Base-by-base conservation (phyloP, 2,113 vertebrate genomes). In the Ailurus styani region DNA sequence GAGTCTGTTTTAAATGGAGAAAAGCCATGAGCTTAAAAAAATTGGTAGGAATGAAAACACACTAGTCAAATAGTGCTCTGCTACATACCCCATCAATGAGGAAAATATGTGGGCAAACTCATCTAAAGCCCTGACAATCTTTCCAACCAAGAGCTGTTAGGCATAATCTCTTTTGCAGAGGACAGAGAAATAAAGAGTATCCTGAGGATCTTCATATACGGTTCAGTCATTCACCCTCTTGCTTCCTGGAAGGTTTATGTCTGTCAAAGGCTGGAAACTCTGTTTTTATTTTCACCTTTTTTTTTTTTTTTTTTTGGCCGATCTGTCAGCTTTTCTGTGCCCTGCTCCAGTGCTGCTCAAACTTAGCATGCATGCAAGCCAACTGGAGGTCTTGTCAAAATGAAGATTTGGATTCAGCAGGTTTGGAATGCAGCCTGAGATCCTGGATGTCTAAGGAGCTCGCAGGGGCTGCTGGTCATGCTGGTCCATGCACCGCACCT, bases 1-100 rank as follows among this genome's bases (percentile, higher is more conserved):
- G 8, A 62, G 64, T 95, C 62, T 91, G n/a, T 87, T 90, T 95
- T 89, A 15, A 84, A 57, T 82, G 27, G n/a, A 68, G 55, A 90
- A 57, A 11, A 79, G 7, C 31, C 45, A 34, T 47, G 29, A n/a
- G 50, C 14, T 84, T 29, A 50, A 54, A 40, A 66, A 34, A 50
- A 52, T 15, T 25, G 10, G 1, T 14, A 57, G 40, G 2, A 18
- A 62, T 73, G 8, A 91, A 82, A 73, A 77, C 12, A 55, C 7
- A 40, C 9, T 50, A 54, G 62, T 20, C 50, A 85, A 85, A 93
- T 34, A 82, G 47, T 47, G 47, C 20, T 6, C 20, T 54, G 25
- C 54, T 40, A 10, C 7, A 47, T 21, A 23, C 4, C 6, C 86
- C 42, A 55, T 3, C 64, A 50, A 4, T 50, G 18, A 77, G 34